These are phyloP conservation scores for Contarinia nasturtii DNA, from an alignment of 1,140 invertebrate genomes.

Conservation along the genomic window DNA sequence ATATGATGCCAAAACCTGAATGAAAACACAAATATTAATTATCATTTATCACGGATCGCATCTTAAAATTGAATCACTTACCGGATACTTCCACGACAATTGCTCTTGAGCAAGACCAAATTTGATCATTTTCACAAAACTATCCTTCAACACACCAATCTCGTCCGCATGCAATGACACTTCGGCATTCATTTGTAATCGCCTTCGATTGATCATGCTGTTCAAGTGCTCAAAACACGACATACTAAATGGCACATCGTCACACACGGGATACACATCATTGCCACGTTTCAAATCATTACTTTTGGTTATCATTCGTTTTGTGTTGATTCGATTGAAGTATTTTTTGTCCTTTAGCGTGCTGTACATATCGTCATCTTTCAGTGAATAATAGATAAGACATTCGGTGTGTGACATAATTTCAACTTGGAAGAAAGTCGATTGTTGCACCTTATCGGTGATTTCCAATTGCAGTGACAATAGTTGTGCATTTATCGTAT, in stretches of 20 bases:
- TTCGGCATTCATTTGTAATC: slow-evolving; percentile 43
- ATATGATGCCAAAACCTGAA: slow-evolving; percentile 61
- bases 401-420: slow-evolving; percentile 19
- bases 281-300: slow-evolving; percentile 1
- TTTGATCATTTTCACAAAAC: slow-evolving; percentile 45
- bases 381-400: slow-evolving; percentile 16
- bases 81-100: slow-evolving; percentile 68
- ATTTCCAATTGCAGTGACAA: slow-evolving; percentile 15
- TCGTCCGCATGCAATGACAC: slow-evolving; percentile 39
- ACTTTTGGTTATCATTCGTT: neutral
- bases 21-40: too few relatives aligned
- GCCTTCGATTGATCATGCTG: slow-evolving; percentile 39
- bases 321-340: slow-evolving; percentile 3
- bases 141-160: slow-evolving; percentile 37
- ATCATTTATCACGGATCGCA: too few relatives aligned
- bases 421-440: slow-evolving; percentile 16
- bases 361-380: slow-evolving; percentile 16
- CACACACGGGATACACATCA: slow-evolving; percentile 42
- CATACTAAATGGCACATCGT: slow-evolving; percentile 46
- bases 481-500: slow-evolving; percentile 15
- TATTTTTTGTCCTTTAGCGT: slow-evolving; percentile 10
- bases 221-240: slow-evolving; percentile 63
- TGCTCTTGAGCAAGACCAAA: slow-evolving; percentile 44
- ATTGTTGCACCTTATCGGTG: slow-evolving; percentile 16
- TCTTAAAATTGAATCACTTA: too few relatives aligned